Conservation (phyloP, 1,140 invertebrate species). For the Acyrthosiphon pisum region DNA sequence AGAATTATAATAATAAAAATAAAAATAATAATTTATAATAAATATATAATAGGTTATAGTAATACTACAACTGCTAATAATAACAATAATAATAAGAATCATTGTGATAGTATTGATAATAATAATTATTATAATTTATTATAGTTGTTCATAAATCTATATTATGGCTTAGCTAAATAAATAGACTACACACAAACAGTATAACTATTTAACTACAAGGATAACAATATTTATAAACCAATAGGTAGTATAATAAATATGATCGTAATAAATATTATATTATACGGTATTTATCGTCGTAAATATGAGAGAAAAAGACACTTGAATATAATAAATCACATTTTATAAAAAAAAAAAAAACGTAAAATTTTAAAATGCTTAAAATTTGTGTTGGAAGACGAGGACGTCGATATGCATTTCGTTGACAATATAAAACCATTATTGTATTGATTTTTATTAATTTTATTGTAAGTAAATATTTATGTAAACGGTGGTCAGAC, state of each 20-base stretch:
- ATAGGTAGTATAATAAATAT: not conserved
- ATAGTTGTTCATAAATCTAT: slow-evolving; percentile 25
- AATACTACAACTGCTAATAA: not conserved
- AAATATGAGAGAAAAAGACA: slow-evolving; percentile 52
- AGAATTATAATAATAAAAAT: not conserved
- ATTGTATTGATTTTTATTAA: not conserved
- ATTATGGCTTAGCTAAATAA: not conserved
- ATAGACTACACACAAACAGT: slow-evolving; percentile 32
- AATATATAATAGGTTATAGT: not conserved
- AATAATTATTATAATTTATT: not conserved
- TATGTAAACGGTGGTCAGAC: not conserved
- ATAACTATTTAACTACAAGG: slow-evolving; percentile 29
- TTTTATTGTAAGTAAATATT: slow-evolving; percentile 14
- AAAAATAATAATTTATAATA: not conserved
- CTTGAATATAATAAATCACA: slow-evolving; percentile 49
- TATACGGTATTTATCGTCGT: not conserved
- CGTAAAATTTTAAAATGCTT: slow-evolving; percentile 18
- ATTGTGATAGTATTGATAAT: not conserved
- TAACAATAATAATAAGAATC: not conserved
- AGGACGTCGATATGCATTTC: slow-evolving; percentile 56
- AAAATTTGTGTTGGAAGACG: slow-evolving; percentile 56
- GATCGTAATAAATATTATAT: not conserved
- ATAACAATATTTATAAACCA: slow-evolving; percentile 10
- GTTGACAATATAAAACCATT: slow-evolving; percentile 39
- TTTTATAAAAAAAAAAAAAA: slow-evolving; percentile 35